phyloP scores from a whole-genome alignment of 2,888 invertebrate genomes.

The Limnephilus marmoratus region DNA sequence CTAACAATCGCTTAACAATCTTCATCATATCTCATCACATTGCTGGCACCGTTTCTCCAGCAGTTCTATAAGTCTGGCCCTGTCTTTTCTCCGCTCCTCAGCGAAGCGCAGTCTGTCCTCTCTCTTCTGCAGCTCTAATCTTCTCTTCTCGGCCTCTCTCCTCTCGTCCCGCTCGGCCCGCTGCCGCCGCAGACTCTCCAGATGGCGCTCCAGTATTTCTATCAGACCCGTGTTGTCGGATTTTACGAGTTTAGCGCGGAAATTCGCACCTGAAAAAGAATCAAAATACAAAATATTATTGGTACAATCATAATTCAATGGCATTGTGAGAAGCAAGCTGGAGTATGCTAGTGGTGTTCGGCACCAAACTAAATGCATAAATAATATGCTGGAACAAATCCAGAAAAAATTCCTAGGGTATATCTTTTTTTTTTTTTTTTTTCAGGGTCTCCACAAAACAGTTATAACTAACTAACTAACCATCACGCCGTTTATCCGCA shows the following conservation, averaged over 20 bases:
- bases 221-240: slow-evolving; percentile 2
- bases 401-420: too few species aligned
- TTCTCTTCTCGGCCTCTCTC: slow-evolving; percentile 16
- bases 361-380: too few species aligned
- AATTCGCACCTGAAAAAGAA: background rate
- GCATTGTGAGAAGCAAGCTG: too few species aligned
- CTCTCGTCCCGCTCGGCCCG: slow-evolving; percentile 25
- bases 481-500: too few species aligned
- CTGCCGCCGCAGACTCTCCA: background rate
- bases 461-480: too few species aligned
- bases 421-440: too few species aligned
- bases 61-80: slow-evolving; percentile 9
- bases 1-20: background rate
- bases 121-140: slow-evolving; percentile 28
- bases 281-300: too few species aligned
- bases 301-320: too few species aligned
- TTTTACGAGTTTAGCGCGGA: background rate
- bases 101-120: slow-evolving; percentile 19
- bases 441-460: too few species aligned
- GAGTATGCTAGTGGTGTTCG: too few species aligned
- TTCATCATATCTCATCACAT: background rate
- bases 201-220: slow-evolving; percentile 20
- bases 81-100: slow-evolving; percentile 19
- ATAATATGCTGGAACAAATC: too few species aligned
- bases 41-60: slow-evolving; percentile 11